Base-by-base conservation (phyloP, 2,888 invertebrate genomes). In the Apoderus coryli region DNA sequence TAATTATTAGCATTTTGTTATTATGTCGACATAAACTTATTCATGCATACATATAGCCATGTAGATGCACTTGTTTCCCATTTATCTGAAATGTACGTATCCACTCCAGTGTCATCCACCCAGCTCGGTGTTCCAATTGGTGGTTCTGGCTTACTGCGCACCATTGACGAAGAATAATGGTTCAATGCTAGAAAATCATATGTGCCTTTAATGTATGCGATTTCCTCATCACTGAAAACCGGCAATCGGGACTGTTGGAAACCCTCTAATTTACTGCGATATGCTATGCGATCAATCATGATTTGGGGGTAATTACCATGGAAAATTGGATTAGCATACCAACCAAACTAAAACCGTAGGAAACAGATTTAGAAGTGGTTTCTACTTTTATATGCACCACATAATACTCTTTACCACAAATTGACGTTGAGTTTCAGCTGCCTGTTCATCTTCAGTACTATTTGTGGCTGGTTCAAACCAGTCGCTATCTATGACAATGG, bases 121-220 rank as follows among this genome's bases (percentile, higher is more conserved):
- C 40, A 40, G 15, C 10, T 24, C 7, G 32, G 33, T 25, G 23
- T 16, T 2, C 24, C 25, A 14, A 30, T 36, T 13, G 23, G 14
- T 10, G 14, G 14, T 12, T 35, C 36, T 9, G 27, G 25, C 7
- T 12, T 10, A 7, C 22, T 16, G 14, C n/a, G 16, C 64, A 55
- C 61, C 43, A 71, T 43, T 39, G n/a, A n/a, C n/a, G n/a, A n/a
- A n/a, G n/a, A 73, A 48, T 85, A 86, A 34, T 74, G 68, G 49
- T 85, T 85, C 4, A 84, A 50, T 1, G 78, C 81, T 30, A 84
- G 60, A 53, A 76, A 80, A 49, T 86, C 82, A 2, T 64, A 61
- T 1, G 79, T 70, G 0, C 67, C 72, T 14, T 54, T 57, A 15
- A 81, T 67, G 31, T 60, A 57, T 4, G 58, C 49, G 4, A 76